phyloP scores from a whole-genome alignment of 2,797 vertebrate species.

The Gallinago stenura region DNA sequence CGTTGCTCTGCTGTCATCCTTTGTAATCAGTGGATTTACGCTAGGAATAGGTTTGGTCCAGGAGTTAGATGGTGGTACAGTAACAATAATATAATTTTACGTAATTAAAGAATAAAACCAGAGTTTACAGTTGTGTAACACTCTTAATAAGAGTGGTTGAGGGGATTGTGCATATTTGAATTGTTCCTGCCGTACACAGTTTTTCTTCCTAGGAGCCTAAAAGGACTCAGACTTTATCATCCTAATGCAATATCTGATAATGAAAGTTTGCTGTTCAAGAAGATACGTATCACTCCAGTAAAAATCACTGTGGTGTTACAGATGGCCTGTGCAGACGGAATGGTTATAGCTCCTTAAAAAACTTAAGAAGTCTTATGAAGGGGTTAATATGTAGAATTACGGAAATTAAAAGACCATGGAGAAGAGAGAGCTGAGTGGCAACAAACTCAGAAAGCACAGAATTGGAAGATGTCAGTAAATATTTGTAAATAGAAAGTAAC shows the following conservation, averaged over 20 bases:
- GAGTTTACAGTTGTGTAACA: neutral
- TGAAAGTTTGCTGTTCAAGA: neutral
- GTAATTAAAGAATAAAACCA: neutral
- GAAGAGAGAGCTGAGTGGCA: neutral
- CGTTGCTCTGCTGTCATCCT: neutral
- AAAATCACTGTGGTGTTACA: neutral
- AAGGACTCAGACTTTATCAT: neutral
- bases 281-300: neutral
- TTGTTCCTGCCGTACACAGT: neutral
- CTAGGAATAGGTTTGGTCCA: neutral
- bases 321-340: neutral
- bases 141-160: neutral
- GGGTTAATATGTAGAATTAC: neutral
- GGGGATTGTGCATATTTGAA: neutral
- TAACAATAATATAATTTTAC: neutral
- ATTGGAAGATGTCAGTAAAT: neutral
- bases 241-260: neutral
- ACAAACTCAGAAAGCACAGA: neutral
- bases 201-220: no score
- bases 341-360: neutral
- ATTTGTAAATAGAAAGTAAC: neutral
- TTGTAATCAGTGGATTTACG: neutral
- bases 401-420: neutral
- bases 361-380: neutral
- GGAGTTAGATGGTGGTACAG: neutral